Conservation (phyloP, 1,140 invertebrate species). For the Planococcus citri region DNA sequence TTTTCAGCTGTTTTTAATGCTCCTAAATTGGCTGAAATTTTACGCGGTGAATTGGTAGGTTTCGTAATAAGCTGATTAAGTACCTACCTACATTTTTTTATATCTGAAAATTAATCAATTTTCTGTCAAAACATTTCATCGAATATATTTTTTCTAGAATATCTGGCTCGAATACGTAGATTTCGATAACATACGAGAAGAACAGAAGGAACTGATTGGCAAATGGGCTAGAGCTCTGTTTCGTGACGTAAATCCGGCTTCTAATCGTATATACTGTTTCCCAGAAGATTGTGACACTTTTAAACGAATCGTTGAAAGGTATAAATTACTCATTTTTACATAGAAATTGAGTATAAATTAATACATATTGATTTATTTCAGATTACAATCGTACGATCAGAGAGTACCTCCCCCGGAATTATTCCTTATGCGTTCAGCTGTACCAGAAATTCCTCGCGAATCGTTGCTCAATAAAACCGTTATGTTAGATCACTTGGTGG, state of each 20-base stretch:
- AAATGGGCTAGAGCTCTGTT: slow-evolving; percentile 36
- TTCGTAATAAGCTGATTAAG: no score
- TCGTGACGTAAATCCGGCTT: slow-evolving; percentile 10
- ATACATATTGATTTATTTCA: slow-evolving; percentile 17
- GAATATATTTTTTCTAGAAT: slow-evolving; percentile 30
- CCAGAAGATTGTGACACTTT: slow-evolving; percentile 26
- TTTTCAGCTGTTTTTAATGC: slow-evolving; percentile 58
- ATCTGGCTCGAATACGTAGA: slow-evolving; percentile 59
- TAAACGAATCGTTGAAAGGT: slow-evolving; percentile 28
- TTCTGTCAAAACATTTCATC: no score
- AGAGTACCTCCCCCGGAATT: slow-evolving; percentile 39
- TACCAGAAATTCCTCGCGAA: slow-evolving; percentile 31
- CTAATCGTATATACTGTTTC: neutral
- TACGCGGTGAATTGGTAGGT: slow-evolving; percentile 39
- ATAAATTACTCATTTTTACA: neutral
- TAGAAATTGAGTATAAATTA: neutral
- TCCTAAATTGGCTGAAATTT: slow-evolving; percentile 39
- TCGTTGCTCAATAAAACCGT: slow-evolving; percentile 30
- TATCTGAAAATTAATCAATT: no score
- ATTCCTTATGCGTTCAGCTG: slow-evolving; percentile 29
- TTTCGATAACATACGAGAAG: slow-evolving; percentile 40
- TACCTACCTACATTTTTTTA: no score
- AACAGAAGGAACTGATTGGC: slow-evolving; percentile 37
- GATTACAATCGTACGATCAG: slow-evolving; percentile 47
- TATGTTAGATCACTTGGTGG: slow-evolving; percentile 34